These are phyloP conservation scores for Girardia tigrina DNA, from an alignment of 2,888 invertebrate species.

Conservation along the genomic window DNA sequence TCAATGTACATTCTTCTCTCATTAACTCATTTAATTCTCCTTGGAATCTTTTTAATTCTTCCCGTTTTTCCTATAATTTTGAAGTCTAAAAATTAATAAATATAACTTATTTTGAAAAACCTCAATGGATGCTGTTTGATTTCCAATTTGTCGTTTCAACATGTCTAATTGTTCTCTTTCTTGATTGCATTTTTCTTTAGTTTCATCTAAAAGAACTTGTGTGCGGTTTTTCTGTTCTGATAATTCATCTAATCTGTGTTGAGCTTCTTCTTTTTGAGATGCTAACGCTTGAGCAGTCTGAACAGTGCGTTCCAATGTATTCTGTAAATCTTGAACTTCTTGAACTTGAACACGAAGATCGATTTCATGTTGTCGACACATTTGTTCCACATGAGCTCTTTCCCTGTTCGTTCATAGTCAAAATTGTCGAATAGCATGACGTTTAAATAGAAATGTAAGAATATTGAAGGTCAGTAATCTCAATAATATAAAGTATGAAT, in stretches of 20 bases:
- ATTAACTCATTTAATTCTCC: neutral
- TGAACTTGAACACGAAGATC: neutral
- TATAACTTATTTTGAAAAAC: no score
- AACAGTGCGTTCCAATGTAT: neutral
- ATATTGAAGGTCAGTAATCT: no score
- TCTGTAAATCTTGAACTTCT: constrained; percentile 1
- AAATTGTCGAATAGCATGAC: no score
- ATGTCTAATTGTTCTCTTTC: constrained; percentile 18
- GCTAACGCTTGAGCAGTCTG: neutral
- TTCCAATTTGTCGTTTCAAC: neutral
- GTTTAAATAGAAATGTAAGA: no score
- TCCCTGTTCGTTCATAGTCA: no score
- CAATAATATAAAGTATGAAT: no score
- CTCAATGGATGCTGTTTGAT: constrained; percentile 4
- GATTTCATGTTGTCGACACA: constrained; percentile 3
- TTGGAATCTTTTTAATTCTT: constrained; percentile 11
- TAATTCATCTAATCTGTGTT: neutral
- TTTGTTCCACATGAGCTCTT: constrained; percentile 2
- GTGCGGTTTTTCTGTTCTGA: neutral
- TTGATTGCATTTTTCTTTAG: neutral
- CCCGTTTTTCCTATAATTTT: neutral
- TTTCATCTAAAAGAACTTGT: constrained; percentile 1
- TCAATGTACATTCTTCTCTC: neutral
- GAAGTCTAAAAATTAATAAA: neutral
- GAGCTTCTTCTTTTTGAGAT: neutral